Percentiles rank a stretch among this genome's conserved stretches.
Evolutionary conservation across 2,113 vertebrate genomes (phyloP).

Genomic region (Eulemur rufifrons): DNA sequence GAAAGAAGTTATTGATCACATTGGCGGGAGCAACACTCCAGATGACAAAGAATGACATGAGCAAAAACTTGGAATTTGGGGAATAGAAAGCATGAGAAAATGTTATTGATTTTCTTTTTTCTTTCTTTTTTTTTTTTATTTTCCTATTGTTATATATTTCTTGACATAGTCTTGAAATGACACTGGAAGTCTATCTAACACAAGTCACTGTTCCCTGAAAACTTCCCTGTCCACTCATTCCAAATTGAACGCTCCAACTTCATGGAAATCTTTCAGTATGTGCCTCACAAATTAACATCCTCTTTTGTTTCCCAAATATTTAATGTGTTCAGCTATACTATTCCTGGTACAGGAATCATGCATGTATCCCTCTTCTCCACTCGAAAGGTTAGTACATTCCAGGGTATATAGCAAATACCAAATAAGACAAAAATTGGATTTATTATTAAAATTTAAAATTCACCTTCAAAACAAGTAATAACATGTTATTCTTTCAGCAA

Average conservation of each 20-base stretch:
- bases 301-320: background rate
- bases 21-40: background rate
- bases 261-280: background rate
- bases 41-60: background rate
- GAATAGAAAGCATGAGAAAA: background rate
- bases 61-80: background rate
- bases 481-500: background rate
- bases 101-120: background rate
- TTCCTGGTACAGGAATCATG: background rate
- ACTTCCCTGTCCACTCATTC: background rate
- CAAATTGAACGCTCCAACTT: background rate
- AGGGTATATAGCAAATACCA: background rate
- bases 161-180: background rate
- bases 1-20: background rate
- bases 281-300: background rate
- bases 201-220: background rate
- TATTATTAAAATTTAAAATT: slow-evolving; percentile 24
- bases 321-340: background rate
- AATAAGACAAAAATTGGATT: background rate
- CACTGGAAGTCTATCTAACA: background rate
- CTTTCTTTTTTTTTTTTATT: too few relatives aligned
- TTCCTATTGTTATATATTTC: background rate
- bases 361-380: background rate
- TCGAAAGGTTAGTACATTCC: background rate
- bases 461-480: background rate